These are phyloP conservation scores for Eueremaeus valkanovi DNA, from an alignment of 2,888 invertebrate species.

Conservation along the genomic window DNA sequence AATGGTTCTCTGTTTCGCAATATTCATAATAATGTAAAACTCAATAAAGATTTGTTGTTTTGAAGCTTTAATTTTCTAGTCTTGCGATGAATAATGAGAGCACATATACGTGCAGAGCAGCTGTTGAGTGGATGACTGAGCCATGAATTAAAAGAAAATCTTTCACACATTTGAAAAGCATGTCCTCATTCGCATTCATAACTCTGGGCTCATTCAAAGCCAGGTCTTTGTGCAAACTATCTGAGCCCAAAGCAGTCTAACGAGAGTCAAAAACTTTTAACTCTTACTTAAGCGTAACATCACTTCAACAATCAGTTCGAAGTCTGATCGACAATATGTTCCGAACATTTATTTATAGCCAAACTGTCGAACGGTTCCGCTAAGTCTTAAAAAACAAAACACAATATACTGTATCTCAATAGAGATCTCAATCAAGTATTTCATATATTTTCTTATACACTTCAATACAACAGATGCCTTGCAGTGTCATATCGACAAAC, in stretches of 20 bases:
- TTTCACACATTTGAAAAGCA: conserved; percentile 30
- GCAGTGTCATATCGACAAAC: too few species aligned
- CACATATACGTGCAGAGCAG: conserved; percentile 21
- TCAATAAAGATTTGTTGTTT: conserved; percentile 28
- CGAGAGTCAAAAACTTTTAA: conserved; percentile 34
- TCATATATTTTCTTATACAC: too few species aligned
- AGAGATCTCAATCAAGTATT: too few species aligned
- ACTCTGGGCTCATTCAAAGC: conserved; percentile 6
- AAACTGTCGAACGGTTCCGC: background rate
- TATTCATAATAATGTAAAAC: background rate
- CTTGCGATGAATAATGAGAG: conserved; percentile 26
- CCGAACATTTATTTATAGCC: conserved; percentile 7
- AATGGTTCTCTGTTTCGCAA: background rate
- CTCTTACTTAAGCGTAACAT: conserved; percentile 32
- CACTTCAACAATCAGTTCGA: conserved; percentile 19
- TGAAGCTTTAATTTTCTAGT: conserved; percentile 16
- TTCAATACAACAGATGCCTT: too few species aligned
- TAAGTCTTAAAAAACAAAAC: background rate
- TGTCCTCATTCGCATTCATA: conserved; percentile 21
- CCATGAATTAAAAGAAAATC: conserved; percentile 33
- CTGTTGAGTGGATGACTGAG: conserved; percentile 32
- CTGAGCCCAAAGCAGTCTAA: conserved; percentile 15
- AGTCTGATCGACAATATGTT: conserved; percentile 15
- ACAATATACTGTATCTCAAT: background rate
- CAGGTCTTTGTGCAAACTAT: conserved; percentile 27